Evolutionary conservation across 2,888 invertebrate genomes (phyloP).

Genomic region (Lottia gigantea): DNA sequence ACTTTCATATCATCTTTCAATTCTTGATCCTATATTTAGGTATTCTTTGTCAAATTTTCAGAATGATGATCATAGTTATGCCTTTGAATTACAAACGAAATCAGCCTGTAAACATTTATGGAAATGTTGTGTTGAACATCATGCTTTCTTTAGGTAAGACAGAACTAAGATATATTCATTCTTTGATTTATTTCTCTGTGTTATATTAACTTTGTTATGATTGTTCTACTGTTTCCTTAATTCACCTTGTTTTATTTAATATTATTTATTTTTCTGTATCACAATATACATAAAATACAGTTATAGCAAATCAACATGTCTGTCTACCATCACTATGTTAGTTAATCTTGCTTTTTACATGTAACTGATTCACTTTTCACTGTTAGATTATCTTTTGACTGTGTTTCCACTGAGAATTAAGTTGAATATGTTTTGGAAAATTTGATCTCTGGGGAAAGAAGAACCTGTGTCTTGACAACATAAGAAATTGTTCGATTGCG

Average conservation of each 20-base stretch:
- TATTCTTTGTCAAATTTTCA: slow-evolving; percentile 61
- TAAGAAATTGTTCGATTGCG: too few species aligned
- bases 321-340: neutral
- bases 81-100: slow-evolving; percentile 92
- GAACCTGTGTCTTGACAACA: too few species aligned
- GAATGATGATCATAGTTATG: slow-evolving; percentile 96
- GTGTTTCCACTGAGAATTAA: neutral
- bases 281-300: too few species aligned
- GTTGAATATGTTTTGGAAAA: too few species aligned
- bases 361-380: neutral
- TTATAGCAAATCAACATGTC: too few species aligned
- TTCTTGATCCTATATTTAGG: too few species aligned
- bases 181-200: too few species aligned
- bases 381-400: neutral
- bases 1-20: too few species aligned
- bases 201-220: neutral
- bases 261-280: too few species aligned
- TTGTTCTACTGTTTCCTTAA: neutral
- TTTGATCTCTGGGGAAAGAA: too few species aligned
- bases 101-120: slow-evolving; percentile 94
- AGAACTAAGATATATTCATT: neutral
- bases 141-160: slow-evolving; percentile 74
- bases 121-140: slow-evolving; percentile 96
- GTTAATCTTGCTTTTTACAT: neutral
- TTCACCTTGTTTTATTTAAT: slow-evolving; percentile 4